phyloP scores from a whole-genome alignment of 2,797 vertebrate genomes.

The Sebastes flavidus region DNA sequence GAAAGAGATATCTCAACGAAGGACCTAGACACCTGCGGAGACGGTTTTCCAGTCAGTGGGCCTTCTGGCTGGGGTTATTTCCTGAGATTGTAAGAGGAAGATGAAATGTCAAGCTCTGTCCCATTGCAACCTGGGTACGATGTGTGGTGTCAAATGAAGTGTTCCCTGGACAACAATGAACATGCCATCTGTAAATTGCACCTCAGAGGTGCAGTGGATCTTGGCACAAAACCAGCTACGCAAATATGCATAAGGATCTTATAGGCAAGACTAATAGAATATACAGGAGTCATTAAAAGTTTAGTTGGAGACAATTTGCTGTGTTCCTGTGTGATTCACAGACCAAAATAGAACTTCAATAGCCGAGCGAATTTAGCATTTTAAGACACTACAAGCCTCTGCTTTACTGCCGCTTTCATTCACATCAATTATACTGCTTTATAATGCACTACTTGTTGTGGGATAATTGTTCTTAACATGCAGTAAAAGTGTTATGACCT shows the following conservation, averaged over 20 bases:
- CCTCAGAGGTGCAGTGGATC: not conserved
- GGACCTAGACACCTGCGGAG: slow-evolving; percentile 12
- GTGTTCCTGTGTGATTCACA: slow-evolving; percentile 15
- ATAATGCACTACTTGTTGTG: not conserved
- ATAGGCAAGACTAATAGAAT: slow-evolving; percentile 15
- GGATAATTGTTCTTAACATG: not conserved
- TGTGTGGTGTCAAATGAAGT: slow-evolving; percentile 64
- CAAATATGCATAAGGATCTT: slow-evolving; percentile 20
- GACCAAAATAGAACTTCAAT: slow-evolving; percentile 20
- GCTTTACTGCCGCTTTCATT: not conserved
- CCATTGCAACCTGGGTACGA: slow-evolving; percentile 41
- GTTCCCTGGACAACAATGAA: slow-evolving; percentile 49
- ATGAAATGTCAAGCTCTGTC: slow-evolving; percentile 67
- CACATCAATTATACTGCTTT: not conserved
- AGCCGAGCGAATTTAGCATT: slow-evolving; percentile 4
- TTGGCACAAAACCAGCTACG: slow-evolving; percentile 12
- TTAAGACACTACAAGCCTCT: not conserved
- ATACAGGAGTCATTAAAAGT: slow-evolving; percentile 49
- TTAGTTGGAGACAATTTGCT: slow-evolving; percentile 17
- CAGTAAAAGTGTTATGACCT: not conserved
- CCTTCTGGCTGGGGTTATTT: slow-evolving; percentile 50
- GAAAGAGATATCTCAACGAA: slow-evolving; percentile 23
- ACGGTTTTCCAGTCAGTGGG: slow-evolving; percentile 36
- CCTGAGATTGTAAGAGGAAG: slow-evolving; percentile 47
- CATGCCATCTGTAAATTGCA: slow-evolving; percentile 30